Evolutionary conservation across 2,888 invertebrate genomes (phyloP).

Genomic region (Aphrophora alni): DNA sequence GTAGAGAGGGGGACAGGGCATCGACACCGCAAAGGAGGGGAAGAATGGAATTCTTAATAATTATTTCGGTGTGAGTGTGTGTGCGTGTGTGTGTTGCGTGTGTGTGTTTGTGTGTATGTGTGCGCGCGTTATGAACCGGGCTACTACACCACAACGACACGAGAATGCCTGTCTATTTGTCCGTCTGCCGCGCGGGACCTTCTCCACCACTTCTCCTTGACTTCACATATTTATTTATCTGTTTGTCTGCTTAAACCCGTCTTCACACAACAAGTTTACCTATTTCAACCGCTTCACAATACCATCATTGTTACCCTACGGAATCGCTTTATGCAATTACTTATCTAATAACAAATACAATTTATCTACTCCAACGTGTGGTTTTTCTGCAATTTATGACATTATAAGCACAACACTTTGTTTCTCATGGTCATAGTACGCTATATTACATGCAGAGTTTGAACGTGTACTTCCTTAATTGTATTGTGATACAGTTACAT

Average conservation of each 20-base stretch:
- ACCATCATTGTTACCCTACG: not conserved
- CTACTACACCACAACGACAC: constrained; percentile 38
- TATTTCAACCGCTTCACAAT: not conserved
- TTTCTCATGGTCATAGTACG: no score
- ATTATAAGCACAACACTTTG: not conserved
- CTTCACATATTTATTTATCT: not conserved
- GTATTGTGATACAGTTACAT: no score
- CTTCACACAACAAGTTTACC: not conserved
- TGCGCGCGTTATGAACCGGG: constrained; percentile 41
- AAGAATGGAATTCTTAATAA: constrained; percentile 44
- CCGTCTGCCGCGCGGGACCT: not conserved
- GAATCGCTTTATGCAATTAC: not conserved
- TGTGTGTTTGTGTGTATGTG: constrained; percentile 23
- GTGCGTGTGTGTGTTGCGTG: constrained; percentile 23
- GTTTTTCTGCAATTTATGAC: not conserved
- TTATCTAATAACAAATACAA: not conserved
- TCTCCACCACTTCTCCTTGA: not conserved
- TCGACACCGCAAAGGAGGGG: constrained; percentile 39
- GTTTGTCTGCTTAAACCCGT: not conserved
- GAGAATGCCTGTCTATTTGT: constrained; percentile 5
- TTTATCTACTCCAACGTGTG: not conserved
- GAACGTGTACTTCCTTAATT: no score
- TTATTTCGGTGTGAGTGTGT: constrained; percentile 43
- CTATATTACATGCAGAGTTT: no score
- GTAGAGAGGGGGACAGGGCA: constrained; percentile 36